Percentiles rank a stretch among this genome's conserved stretches.
phyloP scores from a whole-genome alignment of 2,113 vertebrate species.

The Eidolon helvum region DNA sequence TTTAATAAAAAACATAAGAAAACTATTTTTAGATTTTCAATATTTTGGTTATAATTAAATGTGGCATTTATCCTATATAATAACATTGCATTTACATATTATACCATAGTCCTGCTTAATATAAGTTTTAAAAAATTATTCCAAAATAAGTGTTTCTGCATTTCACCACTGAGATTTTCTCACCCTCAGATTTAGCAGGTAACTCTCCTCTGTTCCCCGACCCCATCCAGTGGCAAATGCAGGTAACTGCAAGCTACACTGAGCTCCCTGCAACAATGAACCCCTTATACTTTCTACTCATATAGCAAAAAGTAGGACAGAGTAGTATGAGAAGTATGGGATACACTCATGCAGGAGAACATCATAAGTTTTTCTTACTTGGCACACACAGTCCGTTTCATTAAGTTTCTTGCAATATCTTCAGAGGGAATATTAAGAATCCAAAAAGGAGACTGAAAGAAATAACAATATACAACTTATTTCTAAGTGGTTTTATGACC shows the following conservation, averaged over 20 bases:
- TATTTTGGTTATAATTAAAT: not conserved
- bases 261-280: no score
- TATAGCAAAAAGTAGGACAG: not conserved
- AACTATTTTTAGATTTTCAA: not conserved
- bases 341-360: not conserved
- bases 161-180: not conserved
- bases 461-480: conserved; percentile 34
- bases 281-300: not conserved
- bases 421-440: conserved; percentile 91
- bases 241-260: not conserved
- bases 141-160: not conserved
- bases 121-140: not conserved
- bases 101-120: not conserved
- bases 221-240: not conserved
- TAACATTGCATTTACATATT: not conserved
- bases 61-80: not conserved
- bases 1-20: not conserved
- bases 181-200: not conserved
- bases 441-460: conserved; percentile 95
- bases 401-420: conserved; percentile 90
- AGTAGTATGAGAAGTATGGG: not conserved
- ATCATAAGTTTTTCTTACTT: conserved; percentile 86
- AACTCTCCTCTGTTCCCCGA: not conserved
- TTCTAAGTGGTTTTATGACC: not conserved
- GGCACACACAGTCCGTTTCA: conserved; percentile 97